A percentile compares a stretch with the other conserved stretches of the same genome.
Evolutionary conservation across 2,113 vertebrate genomes (phyloP).

Genomic region (Proteles cristata): DNA sequence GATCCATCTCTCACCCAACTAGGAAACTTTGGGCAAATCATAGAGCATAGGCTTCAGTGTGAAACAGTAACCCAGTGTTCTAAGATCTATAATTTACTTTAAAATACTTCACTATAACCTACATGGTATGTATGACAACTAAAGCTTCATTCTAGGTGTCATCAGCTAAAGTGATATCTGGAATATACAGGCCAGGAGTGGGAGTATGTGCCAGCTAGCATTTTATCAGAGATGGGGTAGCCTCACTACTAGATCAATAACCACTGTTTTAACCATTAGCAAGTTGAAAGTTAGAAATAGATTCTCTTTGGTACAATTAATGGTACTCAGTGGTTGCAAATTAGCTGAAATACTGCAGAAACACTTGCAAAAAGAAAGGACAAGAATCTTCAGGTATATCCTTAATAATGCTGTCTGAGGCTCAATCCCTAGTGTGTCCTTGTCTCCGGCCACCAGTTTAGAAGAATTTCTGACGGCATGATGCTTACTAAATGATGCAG

Average conservation of each 20-base stretch:
- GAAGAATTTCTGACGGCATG: not conserved
- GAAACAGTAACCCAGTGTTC: not conserved
- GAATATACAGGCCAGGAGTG: not conserved
- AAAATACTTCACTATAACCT: slow-evolving; percentile 24
- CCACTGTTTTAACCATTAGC: slow-evolving; percentile 16
- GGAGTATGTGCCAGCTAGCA: not conserved
- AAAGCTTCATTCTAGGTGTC: slow-evolving; percentile 21
- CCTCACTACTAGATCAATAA: not conserved
- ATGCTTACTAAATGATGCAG: not conserved
- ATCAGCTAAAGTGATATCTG: not conserved
- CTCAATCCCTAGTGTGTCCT: not conserved
- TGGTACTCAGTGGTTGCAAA: not conserved
- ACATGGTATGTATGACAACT: not conserved
- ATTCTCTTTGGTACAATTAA: slow-evolving; percentile 11
- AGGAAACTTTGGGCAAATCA: not conserved
- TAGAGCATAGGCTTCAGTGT: not conserved
- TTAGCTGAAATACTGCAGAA: slow-evolving; percentile 22
- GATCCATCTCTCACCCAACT: not conserved
- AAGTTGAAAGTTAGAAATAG: not conserved
- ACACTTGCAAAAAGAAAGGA: not conserved
- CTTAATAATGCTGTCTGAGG: not conserved
- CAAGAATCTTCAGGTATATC: not conserved
- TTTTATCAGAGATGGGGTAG: not conserved
- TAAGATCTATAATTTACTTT: slow-evolving; percentile 36
- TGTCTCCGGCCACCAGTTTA: not conserved